Percentiles rank a stretch among this genome's conserved stretches.
phyloP scores from a whole-genome alignment of 2,797 vertebrate species.

The Carduelis carduelis region DNA sequence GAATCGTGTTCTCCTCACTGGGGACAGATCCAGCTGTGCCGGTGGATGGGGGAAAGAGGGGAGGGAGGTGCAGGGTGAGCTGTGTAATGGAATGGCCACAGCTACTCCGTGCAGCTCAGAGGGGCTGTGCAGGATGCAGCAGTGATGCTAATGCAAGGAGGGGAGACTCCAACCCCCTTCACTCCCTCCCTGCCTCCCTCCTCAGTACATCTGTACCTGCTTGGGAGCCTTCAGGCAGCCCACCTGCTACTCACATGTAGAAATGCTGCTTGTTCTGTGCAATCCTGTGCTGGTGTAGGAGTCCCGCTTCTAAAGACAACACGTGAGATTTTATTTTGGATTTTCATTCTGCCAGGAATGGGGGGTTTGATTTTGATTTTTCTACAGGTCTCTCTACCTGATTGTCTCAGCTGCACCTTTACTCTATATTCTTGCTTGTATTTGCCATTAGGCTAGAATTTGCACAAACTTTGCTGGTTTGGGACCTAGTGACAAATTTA shows the following conservation, averaged over 20 bases:
- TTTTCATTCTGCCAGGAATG: background rate
- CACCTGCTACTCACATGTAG: accelerated
- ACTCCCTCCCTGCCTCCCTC: background rate
- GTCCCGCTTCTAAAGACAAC: background rate
- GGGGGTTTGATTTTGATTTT: background rate
- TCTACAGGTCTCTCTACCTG: background rate
- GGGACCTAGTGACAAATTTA: background rate
- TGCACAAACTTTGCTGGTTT: background rate
- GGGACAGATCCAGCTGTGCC: background rate
- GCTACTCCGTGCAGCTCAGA: background rate
- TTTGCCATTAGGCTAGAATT: background rate
- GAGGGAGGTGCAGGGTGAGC: background rate
- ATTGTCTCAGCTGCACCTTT: background rate
- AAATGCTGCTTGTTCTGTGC: accelerated
- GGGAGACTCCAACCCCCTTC: background rate
- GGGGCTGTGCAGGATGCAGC: background rate
- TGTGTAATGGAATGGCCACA: background rate
- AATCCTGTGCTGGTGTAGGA: background rate
- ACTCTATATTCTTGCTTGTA: background rate
- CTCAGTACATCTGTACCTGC: background rate
- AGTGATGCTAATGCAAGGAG: accelerated
- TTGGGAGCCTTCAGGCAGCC: accelerated
- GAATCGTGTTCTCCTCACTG: background rate
- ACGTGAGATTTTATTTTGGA: background rate
- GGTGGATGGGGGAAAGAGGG: background rate